Base-by-base conservation (phyloP, 2,113 vertebrate species). In the Mustela lutreola region DNA sequence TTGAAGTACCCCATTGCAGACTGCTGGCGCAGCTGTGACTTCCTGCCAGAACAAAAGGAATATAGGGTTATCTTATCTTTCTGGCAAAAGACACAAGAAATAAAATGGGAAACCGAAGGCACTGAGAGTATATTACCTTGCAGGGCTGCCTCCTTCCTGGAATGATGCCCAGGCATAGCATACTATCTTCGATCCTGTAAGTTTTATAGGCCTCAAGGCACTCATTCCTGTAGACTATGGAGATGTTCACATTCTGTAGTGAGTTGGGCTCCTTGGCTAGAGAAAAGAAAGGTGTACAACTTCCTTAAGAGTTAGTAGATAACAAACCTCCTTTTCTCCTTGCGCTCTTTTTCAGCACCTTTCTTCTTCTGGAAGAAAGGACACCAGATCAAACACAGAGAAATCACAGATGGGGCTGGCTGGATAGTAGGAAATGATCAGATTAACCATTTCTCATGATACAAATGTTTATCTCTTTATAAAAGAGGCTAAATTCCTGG, bases 81-180 rank as follows among this genome's bases (percentile, higher is more conserved):
- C 80, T 45, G 58, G 76, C 42, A 67, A 75, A 33, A 78, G 75
- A 31, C 3, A 22, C 11, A 28, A 84, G 36, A 36, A 63, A 31
- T 4, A 31, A 28, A 60, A 62, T 5, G 28, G 65, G 50, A 3
- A 78, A 31, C 11, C 1, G 6, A 42, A 86, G 42, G 31, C 15
- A 1, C 0, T 0, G 18, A 24, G 70, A 63, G 7, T 2, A 1
- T 0, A 0, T 31, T 58, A 97, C 97, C 95, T 94, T 98, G 53
- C 98, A 98, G 67, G 97, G 88, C n/a, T 4, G 7, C 39, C 97
- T 96, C 65, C 84, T 96, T 31, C 98, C 98, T 36, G 98, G 95
- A 50, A 98, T 94, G 0, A 98, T 97, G 87, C 98, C 97, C 76
- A 98, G 22, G 0, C 98, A 98, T 42, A 98, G 11, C 98, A 97